Percentiles rank a stretch among this genome's conserved stretches.
These are phyloP conservation scores for Temnopleurus reevesii DNA, from an alignment of 53 echinoderm and acorn worm species.

Conservation along the genomic window DNA sequence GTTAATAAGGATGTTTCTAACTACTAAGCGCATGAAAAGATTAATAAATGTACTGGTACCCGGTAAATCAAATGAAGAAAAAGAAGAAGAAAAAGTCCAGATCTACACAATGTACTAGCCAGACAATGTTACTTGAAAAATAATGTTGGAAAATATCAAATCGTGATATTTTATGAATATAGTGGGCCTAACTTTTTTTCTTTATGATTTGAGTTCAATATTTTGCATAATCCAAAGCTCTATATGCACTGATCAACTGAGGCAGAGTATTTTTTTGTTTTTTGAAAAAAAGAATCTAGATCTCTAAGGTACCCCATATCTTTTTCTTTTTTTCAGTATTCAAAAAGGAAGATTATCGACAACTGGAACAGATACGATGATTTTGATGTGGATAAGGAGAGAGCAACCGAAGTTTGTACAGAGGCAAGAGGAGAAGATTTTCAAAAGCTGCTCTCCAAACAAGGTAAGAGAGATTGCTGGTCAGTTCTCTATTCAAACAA, in stretches of 20 bases:
- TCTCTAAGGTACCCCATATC: too few relatives aligned
- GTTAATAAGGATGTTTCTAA: neutral
- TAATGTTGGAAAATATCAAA: neutral
- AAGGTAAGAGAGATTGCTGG: neutral
- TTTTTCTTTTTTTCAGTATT: neutral
- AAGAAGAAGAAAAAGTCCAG: too few relatives aligned
- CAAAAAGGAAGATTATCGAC: neutral
- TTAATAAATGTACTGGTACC: too few relatives aligned
- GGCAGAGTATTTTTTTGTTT: too few relatives aligned
- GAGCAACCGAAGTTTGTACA: neutral
- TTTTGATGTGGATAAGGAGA: neutral
- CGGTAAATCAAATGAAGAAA: too few relatives aligned
- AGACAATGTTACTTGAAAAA: neutral
- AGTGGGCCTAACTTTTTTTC: too few relatives aligned
- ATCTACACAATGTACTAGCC: too few relatives aligned
- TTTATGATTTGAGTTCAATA: too few relatives aligned
- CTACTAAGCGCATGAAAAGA: too few relatives aligned
- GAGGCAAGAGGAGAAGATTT: slow-evolving; percentile 32
- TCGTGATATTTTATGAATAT: neutral
- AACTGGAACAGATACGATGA: slow-evolving; percentile 13
- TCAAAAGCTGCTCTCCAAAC: neutral
- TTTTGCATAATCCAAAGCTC: neutral
- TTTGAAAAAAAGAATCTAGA: too few relatives aligned
- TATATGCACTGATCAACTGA: too few relatives aligned
- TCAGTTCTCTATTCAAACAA: neutral